Evolutionary conservation across 2,888 invertebrate genomes (phyloP).

Genomic region (Ophion costatus): DNA sequence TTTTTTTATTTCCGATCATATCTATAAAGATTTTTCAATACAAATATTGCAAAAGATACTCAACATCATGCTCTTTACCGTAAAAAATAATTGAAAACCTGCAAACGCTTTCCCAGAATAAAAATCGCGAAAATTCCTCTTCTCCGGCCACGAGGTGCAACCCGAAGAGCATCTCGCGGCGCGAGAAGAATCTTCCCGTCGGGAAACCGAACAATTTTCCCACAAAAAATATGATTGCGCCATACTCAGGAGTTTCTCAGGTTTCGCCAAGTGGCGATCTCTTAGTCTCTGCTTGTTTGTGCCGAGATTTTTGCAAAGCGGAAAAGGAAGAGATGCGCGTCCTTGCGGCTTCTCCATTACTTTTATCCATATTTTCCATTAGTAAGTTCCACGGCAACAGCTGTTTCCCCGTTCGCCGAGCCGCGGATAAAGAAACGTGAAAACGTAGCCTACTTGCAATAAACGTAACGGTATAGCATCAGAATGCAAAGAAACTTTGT

Average conservation of each 20-base stretch:
- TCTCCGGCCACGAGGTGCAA: too few species aligned
- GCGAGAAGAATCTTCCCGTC: not conserved
- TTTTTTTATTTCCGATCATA: too few species aligned
- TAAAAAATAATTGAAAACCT: too few species aligned
- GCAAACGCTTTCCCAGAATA: too few species aligned
- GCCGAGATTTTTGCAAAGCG: not conserved
- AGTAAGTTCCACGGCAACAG: conserved; percentile 6
- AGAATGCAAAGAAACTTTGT: conserved; percentile 8
- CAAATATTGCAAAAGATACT: too few species aligned
- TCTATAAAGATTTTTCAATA: too few species aligned
- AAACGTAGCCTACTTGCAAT: not conserved
- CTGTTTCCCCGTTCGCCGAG: not conserved
- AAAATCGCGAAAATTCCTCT: too few species aligned
- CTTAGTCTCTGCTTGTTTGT: not conserved
- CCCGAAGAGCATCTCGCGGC: not conserved
- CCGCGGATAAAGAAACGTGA: not conserved
- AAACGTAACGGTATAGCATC: conserved; percentile 4
- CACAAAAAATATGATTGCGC: not conserved
- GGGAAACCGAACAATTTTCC: conserved; percentile 12
- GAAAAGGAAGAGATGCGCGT: not conserved
- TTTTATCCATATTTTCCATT: conserved; percentile 9
- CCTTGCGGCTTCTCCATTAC: conserved; percentile 5
- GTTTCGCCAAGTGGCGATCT: not conserved
- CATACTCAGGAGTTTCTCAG: conserved; percentile 18
- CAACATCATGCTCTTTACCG: too few species aligned